Evolutionary conservation across 2,888 invertebrate species (phyloP), one percentile per base, ranked within the genome.

Genomic region (Unio pictorum): DNA sequence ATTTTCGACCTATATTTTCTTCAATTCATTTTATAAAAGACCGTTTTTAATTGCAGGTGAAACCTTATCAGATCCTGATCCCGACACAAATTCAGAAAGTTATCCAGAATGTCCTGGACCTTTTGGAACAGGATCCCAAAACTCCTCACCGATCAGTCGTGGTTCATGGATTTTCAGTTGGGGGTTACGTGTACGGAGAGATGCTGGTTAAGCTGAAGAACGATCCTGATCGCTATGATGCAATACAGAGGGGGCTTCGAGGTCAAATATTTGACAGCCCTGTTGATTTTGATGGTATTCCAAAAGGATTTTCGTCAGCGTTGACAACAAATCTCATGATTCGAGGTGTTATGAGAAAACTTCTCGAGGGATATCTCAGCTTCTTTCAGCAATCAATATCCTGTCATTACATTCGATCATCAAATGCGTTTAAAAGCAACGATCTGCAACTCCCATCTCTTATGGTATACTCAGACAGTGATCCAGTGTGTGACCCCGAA

Each of bases 211-310:
- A 82, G 63, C 86, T 94, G 64, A 90, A 92, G 69, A 92, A 86
- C 6, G 77, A 89, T 70, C 77, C 92, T 78, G 92, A 93, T 8
- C 90, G 91, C n/a, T 92, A 93, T 68, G 87, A 72, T 1, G 79
- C 77, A 34, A 73, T 91, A 3, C 72, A 86, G n/a, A 70, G 85
- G 20, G 79, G 89, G 30, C 83, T 97, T 72, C 92, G 92, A 1
- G 95, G 95, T 0, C 96, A 97, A 89, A 92, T 96, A 67, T 96
- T 96, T 95, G 97, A 97, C 90, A 96, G 96, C 69, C 95, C 95
- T 0, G 92, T 91, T 0, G 92, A 93, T 77, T 89, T 92, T 60
- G 90, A 90, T 61, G 92, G 92, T 66, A 88, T 93, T 28, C 90
- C 92, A 3, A 86, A 89, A 55, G 93, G 93, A 17, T 88, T 92